Evolutionary conservation across 1,140 invertebrate species (phyloP), one percentile per base, ranked within the genome.

Genomic region (Dolichoris vasculosae): DNA sequence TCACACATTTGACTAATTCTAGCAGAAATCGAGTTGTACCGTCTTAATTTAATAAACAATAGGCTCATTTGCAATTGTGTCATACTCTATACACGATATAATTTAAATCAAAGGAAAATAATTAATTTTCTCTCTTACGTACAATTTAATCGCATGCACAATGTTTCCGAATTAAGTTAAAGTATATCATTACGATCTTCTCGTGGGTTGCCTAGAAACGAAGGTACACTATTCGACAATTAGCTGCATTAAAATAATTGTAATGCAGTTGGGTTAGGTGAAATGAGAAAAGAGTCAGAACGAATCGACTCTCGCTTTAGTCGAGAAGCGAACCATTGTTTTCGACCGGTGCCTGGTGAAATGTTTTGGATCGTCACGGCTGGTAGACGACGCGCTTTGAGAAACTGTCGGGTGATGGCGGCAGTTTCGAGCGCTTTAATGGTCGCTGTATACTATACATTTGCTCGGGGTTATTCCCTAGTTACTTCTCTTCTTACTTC

Each of bases 381-480:
- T 79, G 88, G 85, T 78, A 79, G 69, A 51, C 88, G 80, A 89
- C 87, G 88, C 81, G 84, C 83, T 92, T 93, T 88, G 86, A 59
- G 82, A 85, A 43, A 79, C 87, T 76, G 78, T 87, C 92, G 92
- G 69, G 75, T 75, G 92, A 92, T 93, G 92, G 91, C 92, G 89
- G 87, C 90, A 89, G 86, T 85, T 87, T 91, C 90, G 89, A 87
- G 71, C 77, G 85, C 81, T 86, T 87, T 84, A 69, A 87, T 82
- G 69, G 51, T 84, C 59, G 20, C 48, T 73, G 48, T 77, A 88
- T 86, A 7, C 82, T 87, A 87, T 80, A 55, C 76, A 2, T 77
- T 35, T 77, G 32, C 75, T 75, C 17, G 0, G 9, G 15, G 38
- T 30, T 46, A 32, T 51, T 77, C 13, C 46, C 46, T 13, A 32